Percentiles rank a stretch among this genome's conserved stretches.
Conservation (phyloP, 2,888 invertebrate species). For the Volucella inflata region DNA sequence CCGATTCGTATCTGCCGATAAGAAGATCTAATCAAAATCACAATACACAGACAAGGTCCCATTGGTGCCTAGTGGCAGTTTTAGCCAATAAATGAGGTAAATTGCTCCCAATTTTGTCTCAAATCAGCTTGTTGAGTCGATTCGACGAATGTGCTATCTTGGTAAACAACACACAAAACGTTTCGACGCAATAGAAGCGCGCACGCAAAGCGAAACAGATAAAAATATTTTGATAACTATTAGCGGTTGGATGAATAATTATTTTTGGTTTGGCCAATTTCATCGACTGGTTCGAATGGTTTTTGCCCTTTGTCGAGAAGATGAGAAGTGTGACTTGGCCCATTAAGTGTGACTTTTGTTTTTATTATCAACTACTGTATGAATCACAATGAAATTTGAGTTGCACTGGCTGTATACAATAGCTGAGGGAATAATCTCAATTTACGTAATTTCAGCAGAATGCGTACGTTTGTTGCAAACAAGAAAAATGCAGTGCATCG, state of each 20-base stretch:
- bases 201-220: too few relatives aligned
- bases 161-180: conserved; percentile 7
- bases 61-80: neutral
- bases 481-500: neutral
- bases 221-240: neutral
- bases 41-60: neutral
- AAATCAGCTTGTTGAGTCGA: neutral
- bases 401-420: neutral
- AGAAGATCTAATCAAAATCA: neutral
- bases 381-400: conserved; percentile 17
- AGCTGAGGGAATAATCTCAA: neutral
- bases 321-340: too few relatives aligned
- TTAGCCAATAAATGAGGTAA: neutral
- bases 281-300: too few relatives aligned
- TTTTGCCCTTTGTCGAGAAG: too few relatives aligned
- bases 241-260: neutral
- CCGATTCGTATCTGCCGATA: conserved; percentile 3
- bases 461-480: neutral
- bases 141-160: conserved; percentile 2
- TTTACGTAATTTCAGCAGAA: neutral
- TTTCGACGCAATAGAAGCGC: neutral
- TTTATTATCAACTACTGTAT: neutral
- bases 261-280: conserved; percentile 4
- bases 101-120: too few relatives aligned
- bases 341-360: neutral